These are phyloP conservation scores for Rhingia rostrata DNA, from an alignment of 2,888 invertebrate genomes.

Conservation along the genomic window DNA sequence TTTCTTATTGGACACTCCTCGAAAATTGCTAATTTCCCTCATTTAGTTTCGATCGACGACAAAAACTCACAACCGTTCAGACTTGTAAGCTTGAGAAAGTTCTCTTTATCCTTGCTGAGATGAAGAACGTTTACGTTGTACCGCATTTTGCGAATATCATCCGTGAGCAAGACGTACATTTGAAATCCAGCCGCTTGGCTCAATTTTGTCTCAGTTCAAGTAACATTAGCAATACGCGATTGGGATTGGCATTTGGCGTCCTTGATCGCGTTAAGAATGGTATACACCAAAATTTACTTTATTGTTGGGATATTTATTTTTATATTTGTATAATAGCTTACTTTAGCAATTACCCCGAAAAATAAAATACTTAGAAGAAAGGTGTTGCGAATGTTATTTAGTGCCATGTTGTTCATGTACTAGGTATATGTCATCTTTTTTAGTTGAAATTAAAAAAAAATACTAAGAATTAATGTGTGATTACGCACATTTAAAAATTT, in stretches of 20 bases:
- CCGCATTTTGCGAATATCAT: constrained; percentile 47
- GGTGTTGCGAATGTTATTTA: background rate
- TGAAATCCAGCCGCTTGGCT: constrained; percentile 36
- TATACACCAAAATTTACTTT: background rate
- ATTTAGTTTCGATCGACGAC: constrained; percentile 45
- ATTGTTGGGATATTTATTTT: background rate
- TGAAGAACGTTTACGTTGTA: constrained; percentile 22
- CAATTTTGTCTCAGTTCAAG: constrained; percentile 46
- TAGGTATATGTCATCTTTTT: too few relatives aligned
- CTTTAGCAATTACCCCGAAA: constrained; percentile 3
- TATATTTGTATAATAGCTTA: background rate
- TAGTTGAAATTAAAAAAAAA: background rate
- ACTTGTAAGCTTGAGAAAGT: constrained; percentile 38
- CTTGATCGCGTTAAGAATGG: constrained; percentile 30
- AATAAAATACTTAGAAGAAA: constrained; percentile 1
- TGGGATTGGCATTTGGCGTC: constrained; percentile 9
- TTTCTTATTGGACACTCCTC: constrained; percentile 53
- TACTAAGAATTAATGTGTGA: too few relatives aligned
- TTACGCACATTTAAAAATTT: background rate
- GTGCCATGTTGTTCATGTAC: constrained; percentile 7
- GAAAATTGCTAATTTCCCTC: constrained; percentile 49
- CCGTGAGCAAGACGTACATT: constrained; percentile 1
- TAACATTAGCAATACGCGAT: constrained; percentile 24
- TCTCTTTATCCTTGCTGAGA: constrained; percentile 21
- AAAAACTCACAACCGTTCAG: constrained; percentile 56